Base-by-base conservation (phyloP, 2,113 vertebrate genomes). In the Myiopsitta monachus region DNA sequence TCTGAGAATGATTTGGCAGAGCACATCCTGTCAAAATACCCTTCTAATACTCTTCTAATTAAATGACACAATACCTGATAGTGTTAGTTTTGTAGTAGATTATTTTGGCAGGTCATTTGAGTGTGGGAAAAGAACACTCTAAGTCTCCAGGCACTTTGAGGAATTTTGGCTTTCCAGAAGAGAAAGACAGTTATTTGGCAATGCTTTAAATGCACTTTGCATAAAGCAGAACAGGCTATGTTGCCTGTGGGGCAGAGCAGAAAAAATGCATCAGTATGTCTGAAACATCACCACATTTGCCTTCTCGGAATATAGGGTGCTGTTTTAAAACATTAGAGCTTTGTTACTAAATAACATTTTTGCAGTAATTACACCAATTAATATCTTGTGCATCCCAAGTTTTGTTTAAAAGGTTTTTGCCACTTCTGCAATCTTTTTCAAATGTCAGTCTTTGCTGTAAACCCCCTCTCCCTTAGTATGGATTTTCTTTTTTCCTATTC, bases 91-190 rank as follows among this genome's bases (percentile, higher is more conserved):
- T 88, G 81, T 88, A 93, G 57, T 70, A 91, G 74, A 90, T 94
- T 87, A 80, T 95, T 96, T 92, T 94, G 90, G 73, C 94, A 96
- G 73, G 52, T 82, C 44, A 79, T 90, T 77, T 96, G 63, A n/a
- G 16, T 33, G 3, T 83, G 46, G 36, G 57, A 73, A 90, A 85
- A 92, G 80, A 93, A 55, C 22, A 39, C 67, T 80, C 27, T 80
- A 49, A 89, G 86, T 31, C 72, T 83, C 28, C 43, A 63, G 88
- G 62, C 62, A 52, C 31, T 88, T 91, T 57, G 77, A 89, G 59
- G 41, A 92, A 55, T 92, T 87, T 64, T 89, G 23, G 44, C 80
- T 79, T 94, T 95, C 28, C 38, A 55, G 55, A 75, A 90, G 59
- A 88, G 66, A 63, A 49, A 57, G 80, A 54, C 30, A 94, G 55